Percentiles rank a stretch among this genome's conserved stretches.
These are phyloP conservation scores for Galagoides demidoff DNA, from an alignment of 2,797 vertebrate genomes.

Conservation along the genomic window DNA sequence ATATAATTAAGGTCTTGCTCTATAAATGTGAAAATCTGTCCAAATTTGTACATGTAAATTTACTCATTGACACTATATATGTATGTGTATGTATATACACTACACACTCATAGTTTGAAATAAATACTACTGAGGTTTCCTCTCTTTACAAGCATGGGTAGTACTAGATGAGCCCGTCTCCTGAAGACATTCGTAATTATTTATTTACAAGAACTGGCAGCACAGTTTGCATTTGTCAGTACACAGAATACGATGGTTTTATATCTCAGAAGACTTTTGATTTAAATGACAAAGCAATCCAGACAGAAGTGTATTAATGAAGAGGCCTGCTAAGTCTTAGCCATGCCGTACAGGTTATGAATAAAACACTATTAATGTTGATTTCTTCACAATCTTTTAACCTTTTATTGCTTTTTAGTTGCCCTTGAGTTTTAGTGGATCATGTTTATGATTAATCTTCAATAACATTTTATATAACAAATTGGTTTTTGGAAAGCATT, in stretches of 20 bases:
- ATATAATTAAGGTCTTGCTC: neutral
- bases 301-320: slow-evolving; percentile 9
- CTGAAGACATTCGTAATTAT: slow-evolving; percentile 20
- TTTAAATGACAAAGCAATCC: slow-evolving; percentile 42
- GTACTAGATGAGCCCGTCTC: neutral
- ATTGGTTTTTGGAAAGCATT: neutral
- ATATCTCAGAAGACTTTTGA: slow-evolving; percentile 41
- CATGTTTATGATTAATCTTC: neutral
- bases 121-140: neutral
- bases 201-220: slow-evolving; percentile 58
- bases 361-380: neutral
- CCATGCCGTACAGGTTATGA: neutral
- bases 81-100: neutral
- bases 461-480: slow-evolving; percentile 8
- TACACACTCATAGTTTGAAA: neutral
- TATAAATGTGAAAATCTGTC: slow-evolving; percentile 49
- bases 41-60: no score
- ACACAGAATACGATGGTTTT: slow-evolving; percentile 15
- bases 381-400: neutral
- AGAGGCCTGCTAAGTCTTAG: neutral
- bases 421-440: neutral
- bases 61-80: neutral
- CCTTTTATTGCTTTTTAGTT: neutral
- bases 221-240: slow-evolving; percentile 39
- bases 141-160: slow-evolving; percentile 2